Evolutionary conservation across 2,797 vertebrate genomes (phyloP), one percentile per base, ranked within the genome.

Genomic region (Muscicapa comitata): DNA sequence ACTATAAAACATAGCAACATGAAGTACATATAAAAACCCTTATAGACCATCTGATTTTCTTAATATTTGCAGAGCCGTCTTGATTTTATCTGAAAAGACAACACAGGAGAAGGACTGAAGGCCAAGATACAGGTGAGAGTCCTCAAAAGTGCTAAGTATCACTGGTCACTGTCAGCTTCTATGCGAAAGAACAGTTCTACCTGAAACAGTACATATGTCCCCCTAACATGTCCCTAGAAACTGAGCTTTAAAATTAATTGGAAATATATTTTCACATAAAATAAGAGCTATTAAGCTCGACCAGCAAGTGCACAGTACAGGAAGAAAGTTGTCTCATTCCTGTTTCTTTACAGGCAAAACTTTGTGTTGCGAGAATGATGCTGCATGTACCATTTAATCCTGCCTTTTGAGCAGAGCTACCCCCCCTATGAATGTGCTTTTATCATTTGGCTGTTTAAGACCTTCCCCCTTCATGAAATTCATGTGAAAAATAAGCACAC

Each of bases 201-300:
- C 21, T 54, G 25, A 57, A 88, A 63, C 5, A 75, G 63, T n/a
- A 50, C 11, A 1, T 7, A 37, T 19, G 20, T 19, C 33, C 65
- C 88, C 11, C n/a, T 59, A 65, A 74, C 3, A 3, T 15, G 25
- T 6, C n/a, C 47, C 50, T n/a, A 33, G 54, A 91, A 65, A 95
- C 85, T 76, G 17, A 82, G 38, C 67, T 93, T 91, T 88, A 65
- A 96, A 96, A 95, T 50, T 73, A 63, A 89, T 23, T 76, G 12
- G 61, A 90, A 88, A 68, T 67, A 72, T 29, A 88, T 65, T 96
- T 84, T 76, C 81, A 20, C 26, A 38, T 68, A 75, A 95, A 93
- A 29, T 42, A 72, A 81, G 9, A 66, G 53, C 43, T 88, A 38
- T 35, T 65, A 87, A 66, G 48, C 63, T 74, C 67, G 65, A 86